Percentiles rank a stretch among this genome's conserved stretches.
Evolutionary conservation across 2,113 vertebrate genomes (phyloP).

Genomic region (Aegithalos caudatus): DNA sequence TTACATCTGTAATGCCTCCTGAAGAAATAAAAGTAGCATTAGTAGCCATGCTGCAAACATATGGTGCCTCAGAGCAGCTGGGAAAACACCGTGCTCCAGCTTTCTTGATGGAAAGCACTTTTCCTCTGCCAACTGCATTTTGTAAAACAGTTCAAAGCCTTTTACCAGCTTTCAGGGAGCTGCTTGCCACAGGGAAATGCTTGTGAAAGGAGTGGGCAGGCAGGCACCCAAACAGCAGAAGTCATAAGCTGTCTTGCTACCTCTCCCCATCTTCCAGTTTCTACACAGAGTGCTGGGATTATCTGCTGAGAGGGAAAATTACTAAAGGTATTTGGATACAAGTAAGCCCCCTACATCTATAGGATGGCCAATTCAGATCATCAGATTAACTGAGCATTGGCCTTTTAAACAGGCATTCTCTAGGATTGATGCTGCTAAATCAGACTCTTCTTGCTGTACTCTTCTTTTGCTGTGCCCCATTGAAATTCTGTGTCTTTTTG

Average conservation of each 20-base stretch:
- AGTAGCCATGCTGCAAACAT: constrained; percentile 46
- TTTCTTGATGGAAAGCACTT: constrained; percentile 55
- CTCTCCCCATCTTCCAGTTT: neutral
- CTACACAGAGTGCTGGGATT: neutral
- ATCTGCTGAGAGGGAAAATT: neutral
- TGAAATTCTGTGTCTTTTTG: neutral
- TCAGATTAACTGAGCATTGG: neutral
- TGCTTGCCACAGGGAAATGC: constrained; percentile 54
- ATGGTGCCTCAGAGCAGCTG: constrained; percentile 48
- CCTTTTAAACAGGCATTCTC: neutral
- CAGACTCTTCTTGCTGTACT: neutral
- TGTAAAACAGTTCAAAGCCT: constrained; percentile 68
- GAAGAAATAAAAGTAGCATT: constrained; percentile 39
- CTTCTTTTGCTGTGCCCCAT: neutral
- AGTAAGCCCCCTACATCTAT: neutral
- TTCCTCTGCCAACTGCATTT: constrained; percentile 57
- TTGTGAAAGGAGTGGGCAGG: constrained; percentile 63
- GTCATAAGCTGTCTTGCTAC: neutral
- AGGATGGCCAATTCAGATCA: neutral
- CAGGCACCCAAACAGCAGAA: constrained; percentile 65
- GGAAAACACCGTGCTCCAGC: constrained; percentile 54
- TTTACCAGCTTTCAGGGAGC: constrained; percentile 61
- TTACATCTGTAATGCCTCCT: neutral
- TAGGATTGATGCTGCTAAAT: neutral
- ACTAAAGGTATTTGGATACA: neutral